These are phyloP conservation scores for Toxostoma redivivum DNA, from an alignment of 2,113 vertebrate species.

Conservation along the genomic window DNA sequence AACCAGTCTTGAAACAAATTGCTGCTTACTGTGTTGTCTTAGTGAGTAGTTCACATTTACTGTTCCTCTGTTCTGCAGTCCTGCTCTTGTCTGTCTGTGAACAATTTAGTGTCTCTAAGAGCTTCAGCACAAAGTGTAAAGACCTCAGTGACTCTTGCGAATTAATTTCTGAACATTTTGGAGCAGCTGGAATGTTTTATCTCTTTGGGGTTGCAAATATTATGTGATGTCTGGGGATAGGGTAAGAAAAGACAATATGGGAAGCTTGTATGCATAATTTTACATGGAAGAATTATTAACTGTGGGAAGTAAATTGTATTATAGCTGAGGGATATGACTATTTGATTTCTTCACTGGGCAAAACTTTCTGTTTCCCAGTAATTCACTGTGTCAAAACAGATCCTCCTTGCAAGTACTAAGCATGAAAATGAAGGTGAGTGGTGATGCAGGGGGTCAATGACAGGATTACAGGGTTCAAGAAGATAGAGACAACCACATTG, in stretches of 20 bases:
- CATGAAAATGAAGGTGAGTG: neutral
- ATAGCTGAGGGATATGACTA: neutral
- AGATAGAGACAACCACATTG: rapidly evolving
- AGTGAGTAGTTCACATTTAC: neutral
- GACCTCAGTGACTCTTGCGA: neutral
- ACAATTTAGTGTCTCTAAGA: neutral
- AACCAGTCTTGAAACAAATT: neutral
- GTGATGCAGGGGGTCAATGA: rapidly evolving
- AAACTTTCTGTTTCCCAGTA: neutral
- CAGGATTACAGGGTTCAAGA: neutral
- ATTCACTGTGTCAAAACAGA: neutral
- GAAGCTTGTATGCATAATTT: neutral
- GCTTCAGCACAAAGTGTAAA: neutral
- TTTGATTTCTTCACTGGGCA: neutral
- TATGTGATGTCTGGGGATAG: neutral
- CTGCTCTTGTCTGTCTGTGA: neutral
- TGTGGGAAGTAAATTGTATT: neutral
- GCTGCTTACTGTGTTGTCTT: neutral
- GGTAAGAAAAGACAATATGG: neutral
- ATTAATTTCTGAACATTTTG: neutral
- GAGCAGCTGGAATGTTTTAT: neutral
- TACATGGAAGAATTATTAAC: neutral
- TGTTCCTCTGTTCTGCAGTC: neutral
- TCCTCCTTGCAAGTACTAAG: neutral
- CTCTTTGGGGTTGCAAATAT: neutral